Percentiles rank a stretch among this genome's conserved stretches.
phyloP scores from a whole-genome alignment of 2,797 vertebrate genomes.

The Sebastes miniatus region DNA sequence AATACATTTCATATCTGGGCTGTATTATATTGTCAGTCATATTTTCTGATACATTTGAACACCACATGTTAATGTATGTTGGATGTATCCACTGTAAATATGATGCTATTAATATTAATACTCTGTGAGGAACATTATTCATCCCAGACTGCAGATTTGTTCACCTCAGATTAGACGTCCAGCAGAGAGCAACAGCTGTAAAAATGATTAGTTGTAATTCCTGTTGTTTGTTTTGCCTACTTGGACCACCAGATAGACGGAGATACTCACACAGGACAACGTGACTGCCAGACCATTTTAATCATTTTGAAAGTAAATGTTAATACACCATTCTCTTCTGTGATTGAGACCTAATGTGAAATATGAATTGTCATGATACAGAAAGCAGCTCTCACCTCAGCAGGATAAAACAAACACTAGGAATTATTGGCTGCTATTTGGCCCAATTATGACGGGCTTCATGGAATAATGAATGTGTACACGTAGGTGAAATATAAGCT shows the following conservation, averaged over 20 bases:
- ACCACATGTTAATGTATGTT: no score
- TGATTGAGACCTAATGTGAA: constrained; percentile 22
- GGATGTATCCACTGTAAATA: background rate
- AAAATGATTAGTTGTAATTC: constrained; percentile 30
- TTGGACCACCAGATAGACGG: background rate
- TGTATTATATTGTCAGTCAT: background rate
- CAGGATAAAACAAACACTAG: constrained; percentile 54
- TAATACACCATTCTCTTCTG: background rate
- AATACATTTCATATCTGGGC: background rate
- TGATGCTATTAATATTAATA: background rate
- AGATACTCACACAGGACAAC: background rate
- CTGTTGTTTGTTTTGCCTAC: constrained; percentile 21
- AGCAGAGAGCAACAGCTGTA: constrained; percentile 29
- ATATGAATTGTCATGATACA: constrained; percentile 27
- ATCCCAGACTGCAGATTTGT: background rate
- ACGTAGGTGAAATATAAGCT: constrained; percentile 63
- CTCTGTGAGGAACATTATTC: background rate
- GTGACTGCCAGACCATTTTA: constrained; percentile 18
- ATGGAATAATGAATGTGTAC: constrained; percentile 50
- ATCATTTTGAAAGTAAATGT: background rate
- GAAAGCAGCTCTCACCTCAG: constrained; percentile 38
- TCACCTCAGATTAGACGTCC: constrained; percentile 15
- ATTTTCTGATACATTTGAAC: background rate
- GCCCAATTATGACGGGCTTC: constrained; percentile 23
- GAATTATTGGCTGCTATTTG: constrained; percentile 42